Evolutionary conservation across 1,140 invertebrate species (phyloP).

Genomic region (Saccostrea glomerata): DNA sequence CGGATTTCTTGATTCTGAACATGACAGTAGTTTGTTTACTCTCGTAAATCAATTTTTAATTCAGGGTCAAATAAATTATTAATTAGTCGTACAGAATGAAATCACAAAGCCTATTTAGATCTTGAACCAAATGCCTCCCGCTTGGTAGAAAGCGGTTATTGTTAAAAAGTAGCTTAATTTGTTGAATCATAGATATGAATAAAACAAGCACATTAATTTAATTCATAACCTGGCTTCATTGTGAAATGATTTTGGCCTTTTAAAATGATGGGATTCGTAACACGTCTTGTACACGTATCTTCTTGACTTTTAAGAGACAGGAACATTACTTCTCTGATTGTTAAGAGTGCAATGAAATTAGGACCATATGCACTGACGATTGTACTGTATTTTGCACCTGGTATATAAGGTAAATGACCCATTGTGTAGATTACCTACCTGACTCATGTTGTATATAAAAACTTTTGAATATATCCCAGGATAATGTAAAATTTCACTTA

Average conservation of each 20-base stretch:
- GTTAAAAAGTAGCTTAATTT: not conserved
- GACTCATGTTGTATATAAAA: too few species aligned
- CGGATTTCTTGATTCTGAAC: not conserved
- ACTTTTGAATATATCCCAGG: too few species aligned
- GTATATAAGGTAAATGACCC: too few species aligned
- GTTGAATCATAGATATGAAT: constrained; percentile 5
- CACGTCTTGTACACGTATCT: not conserved
- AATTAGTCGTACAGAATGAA: constrained; percentile 6
- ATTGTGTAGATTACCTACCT: too few species aligned
- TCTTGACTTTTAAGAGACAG: not conserved
- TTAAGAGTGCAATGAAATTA: too few species aligned
- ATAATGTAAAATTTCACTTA: too few species aligned
- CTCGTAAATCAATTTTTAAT: not conserved
- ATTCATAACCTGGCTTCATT: not conserved
- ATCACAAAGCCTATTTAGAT: not conserved
- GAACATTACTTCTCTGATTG: too few species aligned
- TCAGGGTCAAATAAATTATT: not conserved
- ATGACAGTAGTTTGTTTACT: constrained; percentile 13
- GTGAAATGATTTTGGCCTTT: not conserved
- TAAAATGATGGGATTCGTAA: not conserved
- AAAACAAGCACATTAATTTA: not conserved
- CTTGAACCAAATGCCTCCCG: not conserved
- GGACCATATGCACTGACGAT: too few species aligned
- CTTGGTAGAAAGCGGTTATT: not conserved
- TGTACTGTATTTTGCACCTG: too few species aligned